These are phyloP conservation scores for Lypha dubia DNA, from an alignment of 2,888 invertebrate species.

Conservation along the genomic window DNA sequence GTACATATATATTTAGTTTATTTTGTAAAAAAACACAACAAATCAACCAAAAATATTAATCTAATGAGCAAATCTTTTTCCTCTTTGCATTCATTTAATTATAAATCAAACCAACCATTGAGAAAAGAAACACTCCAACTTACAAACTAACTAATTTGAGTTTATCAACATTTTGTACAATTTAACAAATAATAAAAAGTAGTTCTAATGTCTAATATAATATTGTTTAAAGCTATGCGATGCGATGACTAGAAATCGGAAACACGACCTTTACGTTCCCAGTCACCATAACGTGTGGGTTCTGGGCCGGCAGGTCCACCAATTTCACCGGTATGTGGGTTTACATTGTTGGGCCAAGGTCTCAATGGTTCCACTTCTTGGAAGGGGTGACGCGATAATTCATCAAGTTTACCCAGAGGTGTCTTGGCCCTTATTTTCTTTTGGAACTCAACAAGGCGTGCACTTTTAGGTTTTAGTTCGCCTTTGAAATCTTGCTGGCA, in stretches of 20 bases:
- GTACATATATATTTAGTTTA: too few relatives aligned
- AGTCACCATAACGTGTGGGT: slow-evolving; percentile 99
- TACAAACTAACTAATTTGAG: slow-evolving; percentile 59
- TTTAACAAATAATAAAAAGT: slow-evolving; percentile 55
- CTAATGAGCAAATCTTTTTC: slow-evolving; percentile 48
- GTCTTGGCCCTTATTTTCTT: slow-evolving; percentile 90
- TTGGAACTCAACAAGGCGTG: slow-evolving; percentile 88
- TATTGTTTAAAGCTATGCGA: slow-evolving; percentile 18
- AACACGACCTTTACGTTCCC: slow-evolving; percentile 99
- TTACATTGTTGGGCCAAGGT: slow-evolving; percentile 93
- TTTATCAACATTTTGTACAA: slow-evolving; percentile 50
- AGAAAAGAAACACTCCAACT: slow-evolving; percentile 55
- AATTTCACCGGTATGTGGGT: slow-evolving; percentile 96
- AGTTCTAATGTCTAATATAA: slow-evolving; percentile 60
- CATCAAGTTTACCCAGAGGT: slow-evolving; percentile 89
- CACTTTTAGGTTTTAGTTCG: slow-evolving; percentile 82
- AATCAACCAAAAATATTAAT: slow-evolving; percentile 47
- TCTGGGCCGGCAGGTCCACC: slow-evolving; percentile 98
- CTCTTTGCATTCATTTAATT: slow-evolving; percentile 6
- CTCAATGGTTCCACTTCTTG: slow-evolving; percentile 92
- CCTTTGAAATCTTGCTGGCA: slow-evolving; percentile 74
- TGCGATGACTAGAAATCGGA: slow-evolving; percentile 93
- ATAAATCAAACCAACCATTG: slow-evolving; percentile 2
- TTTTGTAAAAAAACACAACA: slow-evolving; percentile 68
- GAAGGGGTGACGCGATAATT: slow-evolving; percentile 88